Evolutionary conservation across 2,888 invertebrate species (phyloP).

Genomic region (Platycnemis pennipes): DNA sequence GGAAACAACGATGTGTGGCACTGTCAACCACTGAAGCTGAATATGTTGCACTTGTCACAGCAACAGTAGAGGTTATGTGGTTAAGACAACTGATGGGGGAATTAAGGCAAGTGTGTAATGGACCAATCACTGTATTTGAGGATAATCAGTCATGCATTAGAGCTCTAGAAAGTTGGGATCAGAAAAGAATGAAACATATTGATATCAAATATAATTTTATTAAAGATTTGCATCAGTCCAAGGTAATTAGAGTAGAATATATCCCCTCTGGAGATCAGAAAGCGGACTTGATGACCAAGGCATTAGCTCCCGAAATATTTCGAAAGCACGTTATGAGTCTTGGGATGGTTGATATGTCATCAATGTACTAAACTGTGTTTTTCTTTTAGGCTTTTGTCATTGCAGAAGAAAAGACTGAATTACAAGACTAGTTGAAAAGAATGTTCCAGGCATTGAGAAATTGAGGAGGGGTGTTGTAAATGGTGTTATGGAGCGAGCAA

Average conservation of each 20-base stretch:
- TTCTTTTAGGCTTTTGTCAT: too few relatives aligned
- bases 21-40: conserved; percentile 72
- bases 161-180: conserved; percentile 13
- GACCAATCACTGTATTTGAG: background rate
- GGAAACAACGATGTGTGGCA: conserved; percentile 71
- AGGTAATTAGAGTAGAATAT: background rate
- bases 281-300: background rate
- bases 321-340: background rate
- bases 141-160: background rate
- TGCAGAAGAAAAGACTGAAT: too few relatives aligned
- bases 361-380: too few relatives aligned
- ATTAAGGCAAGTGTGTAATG: conserved; percentile 50
- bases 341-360: too few relatives aligned
- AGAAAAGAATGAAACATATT: conserved; percentile 32
- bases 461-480: too few relatives aligned
- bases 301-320: background rate
- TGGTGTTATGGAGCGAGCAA: too few relatives aligned
- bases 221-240: background rate
- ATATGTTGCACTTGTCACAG: conserved; percentile 71
- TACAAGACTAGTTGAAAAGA: too few relatives aligned
- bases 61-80: conserved; percentile 71
- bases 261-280: conserved; percentile 8
- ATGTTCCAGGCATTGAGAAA: too few relatives aligned
- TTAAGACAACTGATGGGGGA: conserved; percentile 70
- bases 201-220: conserved; percentile 10